These are phyloP conservation scores for Myotis planiceps DNA, from an alignment of 2,797 vertebrate species.

Conservation along the genomic window DNA sequence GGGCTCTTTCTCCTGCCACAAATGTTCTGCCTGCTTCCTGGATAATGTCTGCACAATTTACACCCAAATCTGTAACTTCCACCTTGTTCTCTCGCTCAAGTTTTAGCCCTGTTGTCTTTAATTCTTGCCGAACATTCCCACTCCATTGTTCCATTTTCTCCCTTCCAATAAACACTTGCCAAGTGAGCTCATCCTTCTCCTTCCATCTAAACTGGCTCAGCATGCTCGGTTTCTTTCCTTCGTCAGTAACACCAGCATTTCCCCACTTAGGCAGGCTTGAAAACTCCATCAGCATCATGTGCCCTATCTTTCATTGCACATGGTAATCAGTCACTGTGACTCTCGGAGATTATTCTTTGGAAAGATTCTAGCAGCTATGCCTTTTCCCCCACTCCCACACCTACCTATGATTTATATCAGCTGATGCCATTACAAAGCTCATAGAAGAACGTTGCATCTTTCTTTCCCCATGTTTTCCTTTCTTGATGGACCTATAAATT, in stretches of 20 bases:
- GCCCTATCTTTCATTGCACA: constrained; percentile 7
- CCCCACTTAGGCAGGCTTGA: not conserved
- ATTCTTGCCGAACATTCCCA: not conserved
- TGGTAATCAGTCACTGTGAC: constrained; percentile 30
- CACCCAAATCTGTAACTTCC: not conserved
- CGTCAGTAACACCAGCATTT: constrained; percentile 12
- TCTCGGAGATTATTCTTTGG: not conserved
- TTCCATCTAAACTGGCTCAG: not conserved
- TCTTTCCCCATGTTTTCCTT: constrained; percentile 35
- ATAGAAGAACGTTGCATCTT: constrained; percentile 34
- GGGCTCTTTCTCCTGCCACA: not conserved
- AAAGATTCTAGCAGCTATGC: not conserved
- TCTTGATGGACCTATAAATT: constrained; percentile 33
- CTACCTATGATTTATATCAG: constrained; percentile 6
- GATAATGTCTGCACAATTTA: not conserved
- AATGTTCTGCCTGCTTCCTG: not conserved
- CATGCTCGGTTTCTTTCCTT: not conserved
- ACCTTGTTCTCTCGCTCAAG: not conserved
- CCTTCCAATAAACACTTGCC: not conserved
- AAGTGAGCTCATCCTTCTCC: not conserved
- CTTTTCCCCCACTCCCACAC: not conserved
- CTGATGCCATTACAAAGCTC: constrained; percentile 21
- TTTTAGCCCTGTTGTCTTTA: constrained; percentile 23
- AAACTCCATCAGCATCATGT: not conserved
- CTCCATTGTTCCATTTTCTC: not conserved